phyloP scores from a whole-genome alignment of 2,113 vertebrate species.

The Sylvilagus bachmani region DNA sequence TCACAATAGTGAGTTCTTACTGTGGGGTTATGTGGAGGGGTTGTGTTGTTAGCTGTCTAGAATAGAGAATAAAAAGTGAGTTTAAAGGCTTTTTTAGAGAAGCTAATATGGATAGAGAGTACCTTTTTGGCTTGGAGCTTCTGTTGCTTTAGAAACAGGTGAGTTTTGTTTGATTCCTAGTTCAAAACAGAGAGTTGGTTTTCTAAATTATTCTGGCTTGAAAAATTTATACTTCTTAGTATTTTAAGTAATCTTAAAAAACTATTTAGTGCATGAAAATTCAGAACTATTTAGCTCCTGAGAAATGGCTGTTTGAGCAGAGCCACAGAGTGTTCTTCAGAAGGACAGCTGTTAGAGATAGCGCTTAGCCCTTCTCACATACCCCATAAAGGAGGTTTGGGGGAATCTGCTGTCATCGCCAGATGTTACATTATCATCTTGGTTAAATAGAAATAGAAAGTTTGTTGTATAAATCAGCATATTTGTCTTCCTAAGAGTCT shows the following conservation, averaged over 20 bases:
- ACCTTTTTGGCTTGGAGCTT: slow-evolving; percentile 24
- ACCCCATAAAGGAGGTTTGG: not conserved
- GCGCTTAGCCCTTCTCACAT: not conserved
- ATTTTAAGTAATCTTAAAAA: not conserved
- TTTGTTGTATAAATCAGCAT: slow-evolving; percentile 12
- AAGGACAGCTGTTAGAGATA: slow-evolving; percentile 18
- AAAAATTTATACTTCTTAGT: not conserved
- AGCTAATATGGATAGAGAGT: not conserved
- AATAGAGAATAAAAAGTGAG: not conserved
- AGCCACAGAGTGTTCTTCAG: not conserved
- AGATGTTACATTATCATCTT: not conserved
- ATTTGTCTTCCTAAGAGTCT: slow-evolving; percentile 39
- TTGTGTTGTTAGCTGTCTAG: not conserved
- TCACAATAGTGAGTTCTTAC: not conserved
- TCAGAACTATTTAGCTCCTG: not conserved
- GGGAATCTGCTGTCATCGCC: slow-evolving; percentile 9
- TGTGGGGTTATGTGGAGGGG: not conserved
- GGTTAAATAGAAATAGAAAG: slow-evolving; percentile 41
- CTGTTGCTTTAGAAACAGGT: slow-evolving; percentile 36
- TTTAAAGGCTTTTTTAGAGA: slow-evolving; percentile 1
- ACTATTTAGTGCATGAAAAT: slow-evolving; percentile 31
- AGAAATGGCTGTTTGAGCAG: slow-evolving; percentile 35
- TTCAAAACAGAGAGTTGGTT: not conserved
- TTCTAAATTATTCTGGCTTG: slow-evolving; percentile 18
- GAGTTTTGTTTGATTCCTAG: slow-evolving; percentile 1